A percentile compares a stretch with the other conserved stretches of the same genome.
Evolutionary conservation across 1,140 invertebrate species (phyloP).

Genomic region (Camponotus vicinus): DNA sequence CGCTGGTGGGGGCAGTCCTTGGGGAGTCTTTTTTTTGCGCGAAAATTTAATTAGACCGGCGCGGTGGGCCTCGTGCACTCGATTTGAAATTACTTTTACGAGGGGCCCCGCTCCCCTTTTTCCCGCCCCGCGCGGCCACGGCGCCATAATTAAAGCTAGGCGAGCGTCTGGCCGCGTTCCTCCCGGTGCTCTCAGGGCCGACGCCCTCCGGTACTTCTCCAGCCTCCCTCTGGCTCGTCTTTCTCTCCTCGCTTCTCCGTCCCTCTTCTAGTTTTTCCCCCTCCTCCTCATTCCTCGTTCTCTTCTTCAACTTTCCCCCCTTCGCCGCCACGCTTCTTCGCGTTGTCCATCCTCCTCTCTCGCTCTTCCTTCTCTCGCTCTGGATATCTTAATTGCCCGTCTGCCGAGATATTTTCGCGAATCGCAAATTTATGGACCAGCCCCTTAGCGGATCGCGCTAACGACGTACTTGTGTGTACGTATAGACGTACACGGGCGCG

Average conservation of each 20-base stretch:
- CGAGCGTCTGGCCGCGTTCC: slow-evolving; percentile 56
- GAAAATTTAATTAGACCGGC: slow-evolving; percentile 82
- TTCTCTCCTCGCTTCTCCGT: not conserved
- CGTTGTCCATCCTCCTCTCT: slow-evolving; percentile 25
- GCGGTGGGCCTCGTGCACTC: slow-evolving; percentile 69
- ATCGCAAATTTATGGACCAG: slow-evolving; percentile 80
- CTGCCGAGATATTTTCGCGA: slow-evolving; percentile 80
- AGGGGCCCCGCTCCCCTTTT: slow-evolving; percentile 71
- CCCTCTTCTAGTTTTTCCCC: slow-evolving; percentile 11
- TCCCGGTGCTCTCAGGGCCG: slow-evolving; percentile 58
- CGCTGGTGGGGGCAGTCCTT: slow-evolving; percentile 46
- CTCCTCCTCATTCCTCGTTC: not conserved
- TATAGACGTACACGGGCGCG: slow-evolving; percentile 54
- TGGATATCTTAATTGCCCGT: slow-evolving; percentile 82
- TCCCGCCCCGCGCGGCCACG: slow-evolving; percentile 61
- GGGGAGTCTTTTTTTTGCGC: slow-evolving; percentile 77
- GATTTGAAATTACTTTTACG: slow-evolving; percentile 82
- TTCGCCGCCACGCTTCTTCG: not conserved
- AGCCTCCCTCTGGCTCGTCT: slow-evolving; percentile 47
- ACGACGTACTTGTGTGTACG: slow-evolving; percentile 72
- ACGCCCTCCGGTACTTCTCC: slow-evolving; percentile 64
- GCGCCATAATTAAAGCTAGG: slow-evolving; percentile 79
- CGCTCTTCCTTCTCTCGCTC: slow-evolving; percentile 58
- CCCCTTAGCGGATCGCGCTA: slow-evolving; percentile 73
- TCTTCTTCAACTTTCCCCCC: not conserved